Conservation (phyloP, 2,113 vertebrate genomes). For the Chloebia gouldiae region DNA sequence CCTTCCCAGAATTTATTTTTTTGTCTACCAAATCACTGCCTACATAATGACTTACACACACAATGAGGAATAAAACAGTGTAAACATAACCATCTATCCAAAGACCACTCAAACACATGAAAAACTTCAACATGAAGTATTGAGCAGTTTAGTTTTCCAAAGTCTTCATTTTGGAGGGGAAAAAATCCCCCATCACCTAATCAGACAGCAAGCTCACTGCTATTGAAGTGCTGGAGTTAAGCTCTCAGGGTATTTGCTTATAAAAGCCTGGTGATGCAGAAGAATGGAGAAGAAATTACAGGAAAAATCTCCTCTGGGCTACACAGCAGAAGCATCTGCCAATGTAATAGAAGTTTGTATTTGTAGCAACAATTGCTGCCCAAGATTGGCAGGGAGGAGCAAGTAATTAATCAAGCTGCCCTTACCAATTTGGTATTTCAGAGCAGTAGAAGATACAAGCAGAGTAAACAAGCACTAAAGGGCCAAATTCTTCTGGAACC, state of each 20-base stretch:
- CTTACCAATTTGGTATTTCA: not conserved
- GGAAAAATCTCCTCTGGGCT: not conserved
- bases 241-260: not conserved
- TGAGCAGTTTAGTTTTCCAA: not conserved
- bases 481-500: not conserved
- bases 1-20: conserved; percentile 18
- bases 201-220: not conserved
- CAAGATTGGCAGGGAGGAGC: not conserved
- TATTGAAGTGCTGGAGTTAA: not conserved
- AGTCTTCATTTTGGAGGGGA: not conserved
- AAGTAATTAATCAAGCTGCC: not conserved
- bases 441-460: not conserved
- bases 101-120: not conserved
- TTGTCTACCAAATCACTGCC: not conserved
- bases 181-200: not conserved
- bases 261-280: not conserved
- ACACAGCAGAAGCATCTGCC: not conserved
- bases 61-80: not conserved
- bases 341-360: not conserved
- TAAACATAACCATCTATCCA: not conserved
- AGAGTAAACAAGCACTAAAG: not conserved
- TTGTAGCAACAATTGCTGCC: not conserved
- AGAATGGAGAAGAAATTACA: not conserved
- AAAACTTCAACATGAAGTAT: not conserved
- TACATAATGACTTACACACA: not conserved